Base-by-base conservation (phyloP, 2,888 invertebrate genomes). In the Patella pellucida region DNA sequence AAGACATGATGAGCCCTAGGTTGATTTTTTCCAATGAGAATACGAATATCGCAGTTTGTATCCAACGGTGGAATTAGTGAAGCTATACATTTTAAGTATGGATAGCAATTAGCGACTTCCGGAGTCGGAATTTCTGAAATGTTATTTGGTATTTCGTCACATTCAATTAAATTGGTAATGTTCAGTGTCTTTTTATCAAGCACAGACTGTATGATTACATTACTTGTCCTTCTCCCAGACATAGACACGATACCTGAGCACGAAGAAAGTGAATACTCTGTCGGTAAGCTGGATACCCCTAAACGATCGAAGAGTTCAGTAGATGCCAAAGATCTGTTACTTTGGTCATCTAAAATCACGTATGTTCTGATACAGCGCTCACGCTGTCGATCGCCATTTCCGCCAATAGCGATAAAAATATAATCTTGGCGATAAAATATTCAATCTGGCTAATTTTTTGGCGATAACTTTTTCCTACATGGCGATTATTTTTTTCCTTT, bases 341-440 rank as follows among this genome's bases (percentile, higher is more conserved):
- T 79, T 23, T 79, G 79, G 7, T 79, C 75, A 69, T 79, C 76
- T 5, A 79, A 7, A 27, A 79, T 71, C 16, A 76, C 76, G 69
- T 78, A 78, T 14, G 52, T 56, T 41, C 51, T 74, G 3, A 71
- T 62, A 19, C n/a, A n/a, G n/a, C n/a, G n/a, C n/a, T n/a, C n/a
- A n/a, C n/a, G n/a, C n/a, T n/a, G n/a, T n/a, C n/a, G n/a, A n/a
- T n/a, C n/a, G n/a, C n/a, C n/a, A n/a, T n/a, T n/a, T n/a, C n/a
- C n/a, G n/a, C n/a, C n/a, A n/a, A n/a, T n/a, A n/a, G n/a, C n/a
- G n/a, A n/a, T n/a, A n/a, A n/a, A n/a, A n/a, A n/a, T n/a, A n/a
- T n/a, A n/a, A n/a, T n/a, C n/a, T n/a, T n/a, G n/a, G n/a, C n/a
- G n/a, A n/a, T n/a, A n/a, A n/a, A n/a, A n/a, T n/a, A n/a, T n/a